Evolutionary conservation across 2,797 vertebrate species (phyloP).

Genomic region (Gorsachius magnificus): DNA sequence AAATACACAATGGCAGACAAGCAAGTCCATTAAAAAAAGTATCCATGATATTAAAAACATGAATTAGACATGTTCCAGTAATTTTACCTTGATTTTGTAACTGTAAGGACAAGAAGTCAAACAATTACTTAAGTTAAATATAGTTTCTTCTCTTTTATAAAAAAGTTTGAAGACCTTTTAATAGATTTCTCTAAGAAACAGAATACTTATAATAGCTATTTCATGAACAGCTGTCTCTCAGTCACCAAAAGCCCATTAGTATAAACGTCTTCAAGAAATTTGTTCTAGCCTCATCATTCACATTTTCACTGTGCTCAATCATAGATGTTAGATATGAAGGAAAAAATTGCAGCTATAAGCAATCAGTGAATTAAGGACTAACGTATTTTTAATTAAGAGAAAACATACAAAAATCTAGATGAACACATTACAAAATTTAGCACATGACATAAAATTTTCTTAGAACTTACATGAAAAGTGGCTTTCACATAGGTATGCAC

Average conservation of each 20-base stretch:
- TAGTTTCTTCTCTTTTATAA: background rate
- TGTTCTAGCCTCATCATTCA: background rate
- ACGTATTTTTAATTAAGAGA: background rate
- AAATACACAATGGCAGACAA: background rate
- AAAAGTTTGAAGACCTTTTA: background rate
- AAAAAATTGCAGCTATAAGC: background rate
- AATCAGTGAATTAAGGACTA: background rate
- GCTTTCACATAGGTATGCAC: slow-evolving; percentile 97
- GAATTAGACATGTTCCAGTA: background rate
- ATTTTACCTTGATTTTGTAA: background rate
- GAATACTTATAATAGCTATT: background rate
- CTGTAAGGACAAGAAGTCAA: background rate
- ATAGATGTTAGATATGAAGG: background rate
- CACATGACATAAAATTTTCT: background rate
- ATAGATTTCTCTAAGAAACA: background rate
- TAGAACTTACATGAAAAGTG: slow-evolving; percentile 92
- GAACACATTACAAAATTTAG: background rate
- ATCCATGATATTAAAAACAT: background rate
- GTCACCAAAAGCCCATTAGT: background rate
- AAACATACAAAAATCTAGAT: background rate
- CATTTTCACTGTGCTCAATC: background rate
- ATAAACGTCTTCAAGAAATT: background rate
- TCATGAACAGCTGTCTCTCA: background rate
- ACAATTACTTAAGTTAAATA: background rate
- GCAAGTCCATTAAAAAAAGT: background rate